Evolutionary conservation across 2,113 vertebrate species (phyloP).

Genomic region (Antennarius striatus): DNA sequence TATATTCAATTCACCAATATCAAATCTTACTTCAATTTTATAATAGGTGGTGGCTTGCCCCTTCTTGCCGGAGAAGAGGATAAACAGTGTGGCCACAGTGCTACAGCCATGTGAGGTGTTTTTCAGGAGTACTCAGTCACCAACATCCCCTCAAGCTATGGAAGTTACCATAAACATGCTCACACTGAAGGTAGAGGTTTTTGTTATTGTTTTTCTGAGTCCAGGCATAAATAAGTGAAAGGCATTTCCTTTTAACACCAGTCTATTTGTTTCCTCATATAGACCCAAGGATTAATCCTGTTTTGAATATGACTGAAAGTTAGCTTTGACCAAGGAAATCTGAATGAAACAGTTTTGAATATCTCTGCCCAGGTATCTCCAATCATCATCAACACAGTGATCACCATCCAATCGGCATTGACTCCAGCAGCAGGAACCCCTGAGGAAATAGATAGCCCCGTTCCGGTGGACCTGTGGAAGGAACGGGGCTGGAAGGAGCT

Average conservation of each 20-base stretch:
- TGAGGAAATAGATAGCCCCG: constrained; percentile 80
- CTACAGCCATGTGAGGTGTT: constrained; percentile 93
- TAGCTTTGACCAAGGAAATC: not conserved
- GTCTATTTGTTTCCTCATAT: not conserved
- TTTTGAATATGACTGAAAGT: not conserved
- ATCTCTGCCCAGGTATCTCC: constrained; percentile 89
- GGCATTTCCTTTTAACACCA: not conserved
- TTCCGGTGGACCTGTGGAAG: constrained; percentile 87
- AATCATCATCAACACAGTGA: constrained; percentile 97
- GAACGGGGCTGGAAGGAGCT: constrained; percentile 85
- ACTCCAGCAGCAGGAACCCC: constrained; percentile 83
- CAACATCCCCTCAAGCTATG: constrained; percentile 82
- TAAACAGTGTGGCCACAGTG: constrained; percentile 87
- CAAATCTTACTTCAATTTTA: not conserved
- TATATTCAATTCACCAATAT: no score
- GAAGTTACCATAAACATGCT: constrained; percentile 87
- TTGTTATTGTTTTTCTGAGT: not conserved
- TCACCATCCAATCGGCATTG: constrained; percentile 93
- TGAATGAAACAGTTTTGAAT: not conserved
- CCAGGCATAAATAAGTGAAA: not conserved
- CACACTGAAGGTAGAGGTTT: constrained; percentile 83
- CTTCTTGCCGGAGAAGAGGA: constrained; percentile 87
- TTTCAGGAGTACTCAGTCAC: constrained; percentile 80
- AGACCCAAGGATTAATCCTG: not conserved
- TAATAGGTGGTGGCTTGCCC: constrained; percentile 87